Base-by-base conservation (phyloP, 2,797 vertebrate species). In the Remorina albescens region DNA sequence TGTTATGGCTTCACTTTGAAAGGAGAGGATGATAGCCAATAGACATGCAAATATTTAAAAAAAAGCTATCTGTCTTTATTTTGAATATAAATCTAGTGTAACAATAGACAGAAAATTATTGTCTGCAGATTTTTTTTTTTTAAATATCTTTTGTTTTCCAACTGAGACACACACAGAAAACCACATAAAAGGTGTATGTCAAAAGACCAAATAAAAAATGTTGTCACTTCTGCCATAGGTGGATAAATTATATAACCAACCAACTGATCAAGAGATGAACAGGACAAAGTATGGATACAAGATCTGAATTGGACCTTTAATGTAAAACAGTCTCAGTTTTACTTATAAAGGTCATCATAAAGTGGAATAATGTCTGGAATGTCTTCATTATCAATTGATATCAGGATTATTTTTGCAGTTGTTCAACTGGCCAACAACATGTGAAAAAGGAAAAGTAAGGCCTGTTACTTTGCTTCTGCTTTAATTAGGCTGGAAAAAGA, bases 181-280 rank as follows among this genome's bases (percentile, higher is more conserved):
- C 26, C 44, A 44, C 47, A 80, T 70, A 80, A 79, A 77, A 83
- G 74, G 71, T 82, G 55, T 3, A 61, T 30, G 67, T 78, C 64
- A 75, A 41, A 84, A n/a, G n/a, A n/a, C 50, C 49, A 67, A 75
- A 68, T 78, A 68, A 50, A 34, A 58, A 74, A 57, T 74, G 78
- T 64, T 57, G 28, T 41, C 71, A 68, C 46, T 72, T 4, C 56
- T 68, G 68, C 81, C 71, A 71, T 60, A 6, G 55, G 49, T 80
- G 74, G 68, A 74, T 83, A 80, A 85, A 76, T 62, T 80, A 42
- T 25, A n/a, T n/a, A n/a, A n/a, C n/a, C n/a, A n/a, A n/a, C n/a
- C n/a, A n/a, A n/a, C n/a, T n/a, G n/a, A 67, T 39, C 36, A 0
- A 19, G 41, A 65, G 18, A 21, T 1, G 25, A 39, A 49, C 3